These are phyloP conservation scores for Candoia aspera DNA, from an alignment of 2,113 vertebrate species.

Conservation along the genomic window DNA sequence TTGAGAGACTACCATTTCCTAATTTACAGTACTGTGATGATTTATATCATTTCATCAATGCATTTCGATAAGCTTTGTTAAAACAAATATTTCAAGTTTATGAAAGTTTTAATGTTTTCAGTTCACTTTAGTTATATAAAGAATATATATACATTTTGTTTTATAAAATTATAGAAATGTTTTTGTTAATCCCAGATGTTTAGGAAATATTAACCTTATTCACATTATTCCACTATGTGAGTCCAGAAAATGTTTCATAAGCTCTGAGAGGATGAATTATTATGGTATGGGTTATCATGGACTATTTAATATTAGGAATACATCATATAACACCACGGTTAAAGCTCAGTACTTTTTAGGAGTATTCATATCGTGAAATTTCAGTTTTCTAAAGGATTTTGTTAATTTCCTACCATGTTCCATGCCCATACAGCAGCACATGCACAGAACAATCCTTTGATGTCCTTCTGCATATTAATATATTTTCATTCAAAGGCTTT, in stretches of 20 bases:
- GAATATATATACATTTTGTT: neutral
- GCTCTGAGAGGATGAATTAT: conserved; percentile 36
- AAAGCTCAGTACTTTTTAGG: conserved; percentile 46
- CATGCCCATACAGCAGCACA: neutral
- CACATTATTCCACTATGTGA: neutral
- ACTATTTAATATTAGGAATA: conserved; percentile 35
- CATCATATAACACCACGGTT: neutral
- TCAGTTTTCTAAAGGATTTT: conserved; percentile 36
- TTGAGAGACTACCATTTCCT: neutral
- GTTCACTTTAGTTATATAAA: neutral
- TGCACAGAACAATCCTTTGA: conserved; percentile 29
- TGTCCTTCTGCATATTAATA: conserved; percentile 5
- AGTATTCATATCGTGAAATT: conserved; percentile 35
- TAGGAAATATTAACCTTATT: neutral
- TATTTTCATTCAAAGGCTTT: conserved; percentile 16
- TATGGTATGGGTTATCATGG: conserved; percentile 16
- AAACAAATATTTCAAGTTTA: neutral
- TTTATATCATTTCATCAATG: neutral
- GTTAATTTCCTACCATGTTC: conserved; percentile 29
- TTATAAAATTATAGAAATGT: conserved; percentile 16
- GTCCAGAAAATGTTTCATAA: conserved; percentile 17
- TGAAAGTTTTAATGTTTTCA: neutral
- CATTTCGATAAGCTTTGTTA: neutral
- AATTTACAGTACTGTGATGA: neutral
- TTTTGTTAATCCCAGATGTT: neutral